Conservation (phyloP, 2,888 invertebrate genomes). For the Xestia sexstrigata region DNA sequence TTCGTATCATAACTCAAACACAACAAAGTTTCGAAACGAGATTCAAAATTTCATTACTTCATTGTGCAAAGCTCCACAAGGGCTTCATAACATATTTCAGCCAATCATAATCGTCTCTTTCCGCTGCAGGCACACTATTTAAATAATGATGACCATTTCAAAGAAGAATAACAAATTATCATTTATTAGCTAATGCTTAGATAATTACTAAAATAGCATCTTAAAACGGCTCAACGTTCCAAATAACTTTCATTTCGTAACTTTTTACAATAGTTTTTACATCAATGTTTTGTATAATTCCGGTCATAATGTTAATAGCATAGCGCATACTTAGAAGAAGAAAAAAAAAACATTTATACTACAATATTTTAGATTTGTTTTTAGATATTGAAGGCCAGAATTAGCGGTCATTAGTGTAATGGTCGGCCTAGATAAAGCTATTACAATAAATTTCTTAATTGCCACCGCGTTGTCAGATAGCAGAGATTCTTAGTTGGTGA, state of each 20-base stretch:
- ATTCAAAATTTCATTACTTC: neutral
- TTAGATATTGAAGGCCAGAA: conserved; percentile 74
- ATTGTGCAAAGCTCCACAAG: neutral
- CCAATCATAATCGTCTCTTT: neutral
- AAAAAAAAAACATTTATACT: conserved; percentile 50
- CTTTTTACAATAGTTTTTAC: conserved; percentile 30
- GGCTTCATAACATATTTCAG: neutral
- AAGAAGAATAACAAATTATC: conserved; percentile 24
- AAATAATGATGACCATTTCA: conserved; percentile 27
- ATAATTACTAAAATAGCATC: conserved; percentile 27
- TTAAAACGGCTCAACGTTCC: conserved; percentile 12
- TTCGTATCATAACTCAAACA: conserved; percentile 1
- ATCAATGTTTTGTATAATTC: conserved; percentile 43
- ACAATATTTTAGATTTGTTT: conserved; percentile 59
- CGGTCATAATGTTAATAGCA: conserved; percentile 57
- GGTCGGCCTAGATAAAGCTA: conserved; percentile 84
- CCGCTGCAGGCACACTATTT: conserved; percentile 24
- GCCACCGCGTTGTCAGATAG: conserved; percentile 77
- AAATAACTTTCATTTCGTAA: conserved; percentile 41
- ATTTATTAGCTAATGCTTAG: conserved; percentile 39
- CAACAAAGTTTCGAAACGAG: neutral
- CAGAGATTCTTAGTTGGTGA: conserved; percentile 86
- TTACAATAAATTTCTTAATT: conserved; percentile 89
- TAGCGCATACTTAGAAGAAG: conserved; percentile 39
- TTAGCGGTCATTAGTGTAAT: conserved; percentile 86